Evolutionary conservation across 2,113 vertebrate species (phyloP).

Genomic region (Numida meleagris): DNA sequence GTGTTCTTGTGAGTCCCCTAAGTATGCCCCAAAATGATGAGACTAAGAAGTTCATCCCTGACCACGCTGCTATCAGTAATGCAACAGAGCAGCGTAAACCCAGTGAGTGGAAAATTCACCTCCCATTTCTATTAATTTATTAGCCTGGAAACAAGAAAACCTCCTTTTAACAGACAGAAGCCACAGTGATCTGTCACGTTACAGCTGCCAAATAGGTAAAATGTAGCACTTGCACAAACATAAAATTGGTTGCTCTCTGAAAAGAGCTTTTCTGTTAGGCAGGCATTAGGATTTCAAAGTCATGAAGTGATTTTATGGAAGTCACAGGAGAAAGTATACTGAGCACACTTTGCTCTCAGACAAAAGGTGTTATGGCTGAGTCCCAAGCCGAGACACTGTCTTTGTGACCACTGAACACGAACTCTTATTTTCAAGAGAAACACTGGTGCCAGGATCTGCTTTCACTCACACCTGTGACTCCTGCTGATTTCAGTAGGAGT

Average conservation of each 20-base stretch:
- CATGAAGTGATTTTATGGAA: constrained; percentile 14
- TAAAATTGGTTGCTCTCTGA: constrained; percentile 4
- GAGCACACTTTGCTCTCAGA: background rate
- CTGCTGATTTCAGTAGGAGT: background rate
- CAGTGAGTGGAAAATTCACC: background rate
- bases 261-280: background rate
- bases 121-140: accelerated
- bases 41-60: background rate
- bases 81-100: background rate
- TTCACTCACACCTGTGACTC: background rate
- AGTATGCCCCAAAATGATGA: accelerated
- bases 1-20: background rate
- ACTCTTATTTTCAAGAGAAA: background rate
- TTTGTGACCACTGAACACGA: background rate
- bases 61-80: accelerated
- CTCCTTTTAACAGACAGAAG: background rate
- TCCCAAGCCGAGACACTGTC: background rate
- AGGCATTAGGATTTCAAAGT: background rate
- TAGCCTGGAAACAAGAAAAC: background rate
- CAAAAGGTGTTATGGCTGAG: background rate
- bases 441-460: background rate
- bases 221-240: background rate
- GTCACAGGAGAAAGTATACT: background rate
- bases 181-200: background rate
- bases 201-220: background rate